Percentiles rank a stretch among this genome's conserved stretches.
phyloP scores from a whole-genome alignment of 2,797 vertebrate species.

The Heterohyrax brucei region DNA sequence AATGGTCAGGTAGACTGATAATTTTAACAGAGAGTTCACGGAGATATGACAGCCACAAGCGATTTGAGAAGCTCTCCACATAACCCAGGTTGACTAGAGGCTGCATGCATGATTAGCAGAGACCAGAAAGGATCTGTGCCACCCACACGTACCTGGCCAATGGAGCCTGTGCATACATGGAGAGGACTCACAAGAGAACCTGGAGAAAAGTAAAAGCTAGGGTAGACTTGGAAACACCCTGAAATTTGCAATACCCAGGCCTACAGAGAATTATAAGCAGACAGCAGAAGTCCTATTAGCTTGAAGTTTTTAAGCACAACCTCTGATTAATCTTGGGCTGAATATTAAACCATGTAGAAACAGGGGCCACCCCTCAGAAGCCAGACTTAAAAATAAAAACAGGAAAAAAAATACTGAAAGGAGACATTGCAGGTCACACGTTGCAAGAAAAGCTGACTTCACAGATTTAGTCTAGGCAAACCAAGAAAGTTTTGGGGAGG shows the following conservation, averaged over 20 bases:
- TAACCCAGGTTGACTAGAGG: background rate
- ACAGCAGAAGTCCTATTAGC: background rate
- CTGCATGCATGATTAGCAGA: slow-evolving; percentile 10
- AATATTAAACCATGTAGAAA: slow-evolving; percentile 47
- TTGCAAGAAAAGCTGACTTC: slow-evolving; percentile 1
- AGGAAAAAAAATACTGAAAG: background rate
- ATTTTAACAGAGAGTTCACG: slow-evolving; percentile 12
- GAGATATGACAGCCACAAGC: background rate
- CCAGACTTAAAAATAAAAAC: slow-evolving; percentile 50
- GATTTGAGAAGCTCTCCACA: slow-evolving; percentile 6
- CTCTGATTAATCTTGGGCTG: slow-evolving; percentile 33
- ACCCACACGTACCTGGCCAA: background rate
- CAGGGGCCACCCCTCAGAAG: slow-evolving; percentile 28
- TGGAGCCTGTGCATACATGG: background rate
- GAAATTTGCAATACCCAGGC: background rate
- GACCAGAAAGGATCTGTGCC: background rate
- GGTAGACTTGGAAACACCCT: slow-evolving; percentile 11
- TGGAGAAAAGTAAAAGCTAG: slow-evolving; percentile 15
- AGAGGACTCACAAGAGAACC: background rate
- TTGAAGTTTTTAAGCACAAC: slow-evolving; percentile 32
- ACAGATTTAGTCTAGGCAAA: slow-evolving; percentile 53
- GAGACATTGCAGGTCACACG: slow-evolving; percentile 7
- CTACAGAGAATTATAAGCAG: background rate
- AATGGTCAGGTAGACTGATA: background rate
- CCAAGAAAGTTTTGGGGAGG: slow-evolving; percentile 57